These are phyloP conservation scores for Dolichotis patagonum DNA, from an alignment of 2,113 vertebrate genomes.

Conservation along the genomic window DNA sequence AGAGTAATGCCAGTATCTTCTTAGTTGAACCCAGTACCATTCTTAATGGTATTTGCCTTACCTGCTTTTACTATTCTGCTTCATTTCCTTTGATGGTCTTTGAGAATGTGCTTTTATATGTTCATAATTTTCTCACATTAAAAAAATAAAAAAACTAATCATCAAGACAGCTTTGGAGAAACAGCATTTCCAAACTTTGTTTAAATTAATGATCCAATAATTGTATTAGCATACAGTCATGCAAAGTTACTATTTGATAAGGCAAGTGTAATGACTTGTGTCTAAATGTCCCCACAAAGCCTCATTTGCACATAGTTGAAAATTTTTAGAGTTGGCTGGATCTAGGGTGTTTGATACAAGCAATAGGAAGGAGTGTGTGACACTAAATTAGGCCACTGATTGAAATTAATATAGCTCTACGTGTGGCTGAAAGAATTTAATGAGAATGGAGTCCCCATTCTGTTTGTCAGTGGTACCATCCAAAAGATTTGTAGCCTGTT, in stretches of 20 bases:
- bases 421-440: neutral
- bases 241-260: slow-evolving; percentile 26
- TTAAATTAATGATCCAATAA: neutral
- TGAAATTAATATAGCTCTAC: neutral
- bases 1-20: neutral
- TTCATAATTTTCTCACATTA: neutral
- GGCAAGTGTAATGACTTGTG: neutral
- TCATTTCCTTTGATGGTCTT: neutral
- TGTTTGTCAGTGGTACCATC: neutral
- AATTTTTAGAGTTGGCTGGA: neutral
- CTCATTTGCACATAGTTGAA: neutral
- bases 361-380: neutral
- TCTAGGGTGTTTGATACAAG: neutral
- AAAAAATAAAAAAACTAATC: neutral
- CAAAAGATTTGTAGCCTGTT: neutral
- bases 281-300: neutral
- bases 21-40: neutral
- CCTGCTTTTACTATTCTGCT: neutral
- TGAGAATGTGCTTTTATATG: slow-evolving; percentile 9
- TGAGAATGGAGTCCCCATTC: neutral
- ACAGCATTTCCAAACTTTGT: neutral
- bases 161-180: neutral
- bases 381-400: neutral
- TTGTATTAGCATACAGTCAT: neutral
- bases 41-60: neutral